These are phyloP conservation scores for Sebastes cheni DNA, from an alignment of 2,797 vertebrate genomes.

Conservation along the genomic window DNA sequence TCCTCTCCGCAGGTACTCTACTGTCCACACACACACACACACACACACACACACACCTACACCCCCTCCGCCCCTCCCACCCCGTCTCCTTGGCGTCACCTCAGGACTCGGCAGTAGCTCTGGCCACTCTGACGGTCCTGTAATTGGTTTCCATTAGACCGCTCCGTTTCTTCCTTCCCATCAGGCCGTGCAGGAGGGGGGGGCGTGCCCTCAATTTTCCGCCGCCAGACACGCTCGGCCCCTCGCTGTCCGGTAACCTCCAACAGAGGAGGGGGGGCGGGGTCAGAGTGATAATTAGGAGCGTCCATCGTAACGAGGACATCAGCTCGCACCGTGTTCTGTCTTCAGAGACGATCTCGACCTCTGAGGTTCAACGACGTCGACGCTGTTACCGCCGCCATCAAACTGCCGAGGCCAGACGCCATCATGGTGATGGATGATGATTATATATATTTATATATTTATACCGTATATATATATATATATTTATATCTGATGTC, in stretches of 20 bases:
- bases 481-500: neutral
- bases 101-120: slow-evolving; percentile 4
- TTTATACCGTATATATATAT: no score
- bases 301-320: slow-evolving; percentile 29
- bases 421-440: neutral
- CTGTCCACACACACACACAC: neutral
- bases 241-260: slow-evolving; percentile 30
- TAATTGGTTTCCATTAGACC: slow-evolving; percentile 57
- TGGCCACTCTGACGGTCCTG: slow-evolving; percentile 12
- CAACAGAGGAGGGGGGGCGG: neutral
- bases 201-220: slow-evolving; percentile 50
- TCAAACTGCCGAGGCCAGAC: neutral
- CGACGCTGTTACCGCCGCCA: neutral
- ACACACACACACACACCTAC: neutral
- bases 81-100: slow-evolving; percentile 36
- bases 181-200: slow-evolving; percentile 46
- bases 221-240: slow-evolving; percentile 1
- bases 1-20: no score
- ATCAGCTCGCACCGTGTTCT: neutral
- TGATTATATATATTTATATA: no score
- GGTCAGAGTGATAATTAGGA: slow-evolving; percentile 24
- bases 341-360: neutral
- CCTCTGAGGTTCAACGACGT: neutral
- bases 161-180: slow-evolving; percentile 42
- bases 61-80: neutral